phyloP scores from a whole-genome alignment of 2,797 vertebrate genomes.

The Hapalemur alaotrensis region DNA sequence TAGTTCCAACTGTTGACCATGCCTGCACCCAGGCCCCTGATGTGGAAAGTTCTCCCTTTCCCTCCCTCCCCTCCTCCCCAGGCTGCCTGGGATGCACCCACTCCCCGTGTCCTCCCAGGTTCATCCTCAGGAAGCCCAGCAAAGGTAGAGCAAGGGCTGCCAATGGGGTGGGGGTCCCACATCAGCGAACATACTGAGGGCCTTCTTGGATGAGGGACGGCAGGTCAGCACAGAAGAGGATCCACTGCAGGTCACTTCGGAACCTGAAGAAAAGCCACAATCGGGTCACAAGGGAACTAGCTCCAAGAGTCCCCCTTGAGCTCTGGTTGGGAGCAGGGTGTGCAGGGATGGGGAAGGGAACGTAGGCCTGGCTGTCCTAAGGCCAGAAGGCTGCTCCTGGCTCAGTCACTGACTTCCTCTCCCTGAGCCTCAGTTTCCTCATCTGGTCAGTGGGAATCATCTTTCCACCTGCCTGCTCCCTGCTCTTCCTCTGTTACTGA shows the following conservation, averaged over 20 bases:
- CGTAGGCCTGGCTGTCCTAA: neutral
- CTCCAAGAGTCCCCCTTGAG: neutral
- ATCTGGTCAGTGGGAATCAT: neutral
- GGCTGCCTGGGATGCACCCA: neutral
- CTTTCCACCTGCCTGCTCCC: neutral
- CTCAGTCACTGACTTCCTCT: no score
- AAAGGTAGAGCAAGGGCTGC: neutral
- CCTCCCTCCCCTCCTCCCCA: neutral
- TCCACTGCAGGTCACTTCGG: conserved; percentile 89
- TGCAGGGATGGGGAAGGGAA: neutral
- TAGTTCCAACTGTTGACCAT: neutral
- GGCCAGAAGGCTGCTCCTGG: neutral
- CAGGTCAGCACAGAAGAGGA: conserved; percentile 90
- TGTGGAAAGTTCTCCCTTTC: neutral
- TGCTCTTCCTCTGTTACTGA: neutral
- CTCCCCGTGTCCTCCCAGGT: neutral
- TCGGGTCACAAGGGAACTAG: neutral
- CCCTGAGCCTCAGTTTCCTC: neutral
- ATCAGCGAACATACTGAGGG: conserved; percentile 88
- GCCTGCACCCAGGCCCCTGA: neutral
- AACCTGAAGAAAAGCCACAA: conserved; percentile 84
- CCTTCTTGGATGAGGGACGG: conserved; percentile 95
- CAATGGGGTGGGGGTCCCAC: neutral
- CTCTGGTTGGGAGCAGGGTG: neutral
- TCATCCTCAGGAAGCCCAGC: neutral